Evolutionary conservation across 1,140 invertebrate genomes (phyloP).

Genomic region (Trachymyrmex septentrionalis): DNA sequence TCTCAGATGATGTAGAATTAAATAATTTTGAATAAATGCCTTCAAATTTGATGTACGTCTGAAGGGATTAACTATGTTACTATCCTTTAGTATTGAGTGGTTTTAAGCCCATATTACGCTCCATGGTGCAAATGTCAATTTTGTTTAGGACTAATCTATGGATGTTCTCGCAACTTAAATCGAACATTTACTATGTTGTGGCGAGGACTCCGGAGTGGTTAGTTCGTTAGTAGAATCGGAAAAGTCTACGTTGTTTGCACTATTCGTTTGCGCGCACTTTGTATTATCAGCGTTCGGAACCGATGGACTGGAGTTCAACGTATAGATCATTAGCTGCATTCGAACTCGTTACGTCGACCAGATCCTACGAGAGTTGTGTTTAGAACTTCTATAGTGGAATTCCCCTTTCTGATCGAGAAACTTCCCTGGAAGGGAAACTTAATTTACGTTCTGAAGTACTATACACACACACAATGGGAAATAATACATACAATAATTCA

Average conservation of each 20-base stretch:
- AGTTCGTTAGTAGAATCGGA: conserved; percentile 52
- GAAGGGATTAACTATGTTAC: too few relatives aligned
- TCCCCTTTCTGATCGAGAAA: conserved; percentile 41
- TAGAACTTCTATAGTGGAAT: conserved; percentile 49
- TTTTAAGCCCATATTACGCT: too few relatives aligned
- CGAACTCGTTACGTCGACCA: conserved; percentile 68
- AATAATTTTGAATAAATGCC: too few relatives aligned
- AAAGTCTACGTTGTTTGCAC: conserved; percentile 36
- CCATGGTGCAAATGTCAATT: neutral
- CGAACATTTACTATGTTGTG: neutral
- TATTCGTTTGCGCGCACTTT: conserved; percentile 32
- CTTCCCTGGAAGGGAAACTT: conserved; percentile 37
- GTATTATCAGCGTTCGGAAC: conserved; percentile 36
- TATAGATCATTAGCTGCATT: conserved; percentile 62
- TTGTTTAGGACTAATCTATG: neutral
- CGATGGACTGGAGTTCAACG: conserved; percentile 21
- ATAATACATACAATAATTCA: conserved; percentile 38
- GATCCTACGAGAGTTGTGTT: conserved; percentile 56
- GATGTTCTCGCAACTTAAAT: neutral
- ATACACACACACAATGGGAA: conserved; percentile 18
- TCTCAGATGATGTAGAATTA: too few relatives aligned
- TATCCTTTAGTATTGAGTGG: neutral
- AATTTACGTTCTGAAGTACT: conserved; percentile 47
- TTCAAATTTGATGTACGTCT: too few relatives aligned
- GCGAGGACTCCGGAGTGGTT: neutral